Evolutionary conservation across 1,140 invertebrate genomes (phyloP).

Genomic region (Achroia grisella): DNA sequence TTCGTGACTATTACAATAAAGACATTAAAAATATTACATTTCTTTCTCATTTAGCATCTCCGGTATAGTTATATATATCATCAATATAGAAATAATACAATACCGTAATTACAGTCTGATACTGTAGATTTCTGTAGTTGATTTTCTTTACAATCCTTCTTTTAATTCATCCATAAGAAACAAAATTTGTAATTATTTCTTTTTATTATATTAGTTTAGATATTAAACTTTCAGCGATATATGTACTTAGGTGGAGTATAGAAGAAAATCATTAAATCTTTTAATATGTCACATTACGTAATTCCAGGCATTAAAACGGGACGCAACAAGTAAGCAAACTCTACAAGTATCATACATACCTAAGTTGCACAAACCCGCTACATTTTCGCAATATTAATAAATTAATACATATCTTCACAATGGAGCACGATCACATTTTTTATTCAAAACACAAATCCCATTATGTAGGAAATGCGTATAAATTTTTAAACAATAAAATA

Average conservation of each 20-base stretch:
- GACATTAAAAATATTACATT: too few species aligned
- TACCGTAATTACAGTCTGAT: too few species aligned
- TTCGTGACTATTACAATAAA: too few species aligned
- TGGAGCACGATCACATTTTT: conserved; percentile 19
- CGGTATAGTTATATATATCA: too few species aligned
- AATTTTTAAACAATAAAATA: background rate
- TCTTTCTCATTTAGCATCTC: too few species aligned
- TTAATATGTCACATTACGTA: conserved; percentile 52
- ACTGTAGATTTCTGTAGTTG: too few species aligned
- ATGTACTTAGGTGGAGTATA: background rate
- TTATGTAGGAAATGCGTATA: background rate
- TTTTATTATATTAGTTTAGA: too few species aligned
- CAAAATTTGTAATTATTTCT: too few species aligned
- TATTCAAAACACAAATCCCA: conserved; percentile 1
- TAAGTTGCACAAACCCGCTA: conserved; percentile 27
- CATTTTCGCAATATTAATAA: conserved; percentile 40
- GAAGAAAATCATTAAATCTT: conserved; percentile 10
- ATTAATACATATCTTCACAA: conserved; percentile 25
- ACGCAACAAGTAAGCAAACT: conserved; percentile 54
- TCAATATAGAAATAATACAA: too few species aligned
- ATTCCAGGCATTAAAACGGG: conserved; percentile 21
- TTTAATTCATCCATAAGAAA: too few species aligned
- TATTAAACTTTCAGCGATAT: too few species aligned
- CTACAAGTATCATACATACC: conserved; percentile 37
- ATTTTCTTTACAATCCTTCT: too few species aligned